Conservation (phyloP, 1,140 invertebrate genomes). For the Gryon sp. region DNA sequence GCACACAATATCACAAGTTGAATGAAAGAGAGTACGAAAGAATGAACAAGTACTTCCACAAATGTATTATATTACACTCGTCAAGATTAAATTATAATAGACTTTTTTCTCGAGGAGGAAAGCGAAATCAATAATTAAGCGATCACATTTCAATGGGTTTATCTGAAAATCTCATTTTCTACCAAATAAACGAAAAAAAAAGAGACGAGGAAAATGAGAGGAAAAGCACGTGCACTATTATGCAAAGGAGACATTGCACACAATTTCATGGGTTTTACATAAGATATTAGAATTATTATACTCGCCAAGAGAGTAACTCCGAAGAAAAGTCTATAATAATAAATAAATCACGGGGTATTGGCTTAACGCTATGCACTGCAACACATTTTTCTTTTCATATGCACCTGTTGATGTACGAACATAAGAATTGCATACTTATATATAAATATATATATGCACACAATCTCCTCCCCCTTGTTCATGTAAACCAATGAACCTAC, state of each 20-base stretch:
- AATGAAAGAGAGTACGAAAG: too few species aligned
- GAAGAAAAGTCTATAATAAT: conserved; percentile 34
- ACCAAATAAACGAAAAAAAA: conserved; percentile 2
- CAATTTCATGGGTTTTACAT: conserved; percentile 46
- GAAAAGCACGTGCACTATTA: conserved; percentile 33
- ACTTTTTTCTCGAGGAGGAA: too few species aligned
- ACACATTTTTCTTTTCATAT: conserved; percentile 11
- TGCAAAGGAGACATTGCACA: conserved; percentile 35
- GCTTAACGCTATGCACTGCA: not conserved
- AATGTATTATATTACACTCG: too few species aligned
- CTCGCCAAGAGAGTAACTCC: conserved; percentile 8
- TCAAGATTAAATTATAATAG: too few species aligned
- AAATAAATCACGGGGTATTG: conserved; percentile 50
- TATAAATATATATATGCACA: not conserved
- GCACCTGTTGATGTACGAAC: conserved; percentile 30
- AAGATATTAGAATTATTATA: conserved; percentile 45
- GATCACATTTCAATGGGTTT: not conserved
- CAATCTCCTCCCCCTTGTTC: too few species aligned
- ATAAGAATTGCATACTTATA: conserved; percentile 4
- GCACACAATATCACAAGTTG: too few species aligned
- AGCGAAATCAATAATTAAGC: too few species aligned
- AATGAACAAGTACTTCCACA: too few species aligned
- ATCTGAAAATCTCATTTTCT: not conserved
- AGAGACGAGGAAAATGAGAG: conserved; percentile 2
- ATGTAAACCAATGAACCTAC: conserved; percentile 38